A percentile compares a stretch with the other conserved stretches of the same genome.
These are phyloP conservation scores for Phycodurus eques DNA, from an alignment of 2,113 vertebrate species.

Conservation along the genomic window DNA sequence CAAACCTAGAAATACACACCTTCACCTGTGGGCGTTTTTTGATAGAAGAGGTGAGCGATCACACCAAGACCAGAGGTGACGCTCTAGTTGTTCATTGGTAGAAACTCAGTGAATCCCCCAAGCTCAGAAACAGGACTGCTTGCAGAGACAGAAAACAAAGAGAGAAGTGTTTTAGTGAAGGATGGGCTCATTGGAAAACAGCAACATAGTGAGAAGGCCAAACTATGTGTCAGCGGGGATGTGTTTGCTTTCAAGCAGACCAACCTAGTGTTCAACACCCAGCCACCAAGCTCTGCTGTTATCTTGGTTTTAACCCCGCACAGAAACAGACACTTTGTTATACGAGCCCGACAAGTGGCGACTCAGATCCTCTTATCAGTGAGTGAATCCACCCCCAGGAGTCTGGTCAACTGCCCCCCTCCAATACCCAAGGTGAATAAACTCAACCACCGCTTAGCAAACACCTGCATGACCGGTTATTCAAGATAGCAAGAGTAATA, in stretches of 20 bases:
- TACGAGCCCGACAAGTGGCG: slow-evolving; percentile 43
- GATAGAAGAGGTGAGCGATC: slow-evolving; percentile 64
- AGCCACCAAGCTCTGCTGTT: slow-evolving; percentile 15
- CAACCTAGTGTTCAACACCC: background rate
- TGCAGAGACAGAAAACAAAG: slow-evolving; percentile 10
- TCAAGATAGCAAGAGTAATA: slow-evolving; percentile 19
- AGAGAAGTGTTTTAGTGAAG: slow-evolving; percentile 28
- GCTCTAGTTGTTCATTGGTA: slow-evolving; percentile 66
- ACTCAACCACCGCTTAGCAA: slow-evolving; percentile 6
- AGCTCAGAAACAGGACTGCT: slow-evolving; percentile 58
- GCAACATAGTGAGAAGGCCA: slow-evolving; percentile 51
- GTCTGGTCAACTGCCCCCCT: slow-evolving; percentile 12
- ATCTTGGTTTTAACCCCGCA: slow-evolving; percentile 16
- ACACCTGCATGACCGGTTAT: slow-evolving; percentile 51
- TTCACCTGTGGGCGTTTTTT: slow-evolving; percentile 63
- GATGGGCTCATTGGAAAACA: slow-evolving; percentile 42
- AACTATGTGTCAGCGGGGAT: slow-evolving; percentile 29
- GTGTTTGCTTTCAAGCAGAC: slow-evolving; percentile 31
- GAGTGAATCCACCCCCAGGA: slow-evolving; percentile 4
- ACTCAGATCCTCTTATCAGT: slow-evolving; percentile 50
- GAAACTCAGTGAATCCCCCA: slow-evolving; percentile 47
- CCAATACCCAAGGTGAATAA: slow-evolving; percentile 29
- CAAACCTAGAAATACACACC: slow-evolving; percentile 55
- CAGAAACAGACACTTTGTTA: slow-evolving; percentile 35
- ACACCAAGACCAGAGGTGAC: slow-evolving; percentile 53